Conservation (phyloP, 2,888 invertebrate genomes). For the Nyleta sp. region DNA sequence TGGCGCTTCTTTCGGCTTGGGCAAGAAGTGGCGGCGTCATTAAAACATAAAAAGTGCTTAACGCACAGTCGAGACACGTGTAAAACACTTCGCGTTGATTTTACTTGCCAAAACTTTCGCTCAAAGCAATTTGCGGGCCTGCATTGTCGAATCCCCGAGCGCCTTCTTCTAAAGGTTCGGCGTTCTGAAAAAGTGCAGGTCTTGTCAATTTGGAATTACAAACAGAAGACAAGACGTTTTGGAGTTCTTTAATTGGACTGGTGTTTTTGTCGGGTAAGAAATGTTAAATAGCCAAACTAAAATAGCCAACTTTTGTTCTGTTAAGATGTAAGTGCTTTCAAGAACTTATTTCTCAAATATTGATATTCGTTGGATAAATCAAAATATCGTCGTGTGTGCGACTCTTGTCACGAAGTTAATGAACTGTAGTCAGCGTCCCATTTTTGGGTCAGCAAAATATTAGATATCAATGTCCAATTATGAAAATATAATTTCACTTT, state of each 20-base stretch:
- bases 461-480: no score
- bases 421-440: no score
- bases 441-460: no score
- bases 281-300: background rate
- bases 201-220: conserved; percentile 14
- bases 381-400: no score
- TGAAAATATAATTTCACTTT: no score
- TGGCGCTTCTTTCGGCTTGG: conserved; percentile 22
- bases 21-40: conserved; percentile 54
- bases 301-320: no score
- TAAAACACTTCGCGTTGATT: conserved; percentile 58
- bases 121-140: conserved; percentile 25
- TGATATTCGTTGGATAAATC: no score
- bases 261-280: background rate
- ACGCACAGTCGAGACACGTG: conserved; percentile 55
- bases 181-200: conserved; percentile 3
- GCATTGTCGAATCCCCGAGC: conserved; percentile 28
- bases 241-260: conserved; percentile 18
- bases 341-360: no score
- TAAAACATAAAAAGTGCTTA: conserved; percentile 58
- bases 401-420: no score
- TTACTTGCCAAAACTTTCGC: conserved; percentile 53
- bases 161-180: background rate
- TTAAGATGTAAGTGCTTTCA: no score
- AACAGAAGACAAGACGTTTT: conserved; percentile 12